Percentiles rank a stretch among this genome's conserved stretches.
Evolutionary conservation across 2,797 vertebrate genomes (phyloP).

Genomic region (Heliangelus exortis): DNA sequence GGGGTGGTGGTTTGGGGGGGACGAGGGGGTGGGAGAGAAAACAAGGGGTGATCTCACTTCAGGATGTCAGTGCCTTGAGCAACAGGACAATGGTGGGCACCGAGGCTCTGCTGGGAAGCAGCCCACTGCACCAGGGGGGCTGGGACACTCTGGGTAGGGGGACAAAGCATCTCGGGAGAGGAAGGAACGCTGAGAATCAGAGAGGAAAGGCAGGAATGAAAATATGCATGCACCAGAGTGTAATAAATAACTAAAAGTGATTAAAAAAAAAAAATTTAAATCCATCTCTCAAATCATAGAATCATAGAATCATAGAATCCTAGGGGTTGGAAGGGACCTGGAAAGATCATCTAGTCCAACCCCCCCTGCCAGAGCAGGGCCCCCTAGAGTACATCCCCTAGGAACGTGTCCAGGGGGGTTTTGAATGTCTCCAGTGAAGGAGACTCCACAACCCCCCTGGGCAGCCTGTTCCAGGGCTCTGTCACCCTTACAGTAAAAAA

Average conservation of each 20-base stretch:
- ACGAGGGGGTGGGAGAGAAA: constrained; percentile 51
- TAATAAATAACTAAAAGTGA: background rate
- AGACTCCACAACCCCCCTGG: no score
- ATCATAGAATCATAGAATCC: no score
- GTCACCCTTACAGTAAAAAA: no score
- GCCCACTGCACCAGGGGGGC: constrained; percentile 70
- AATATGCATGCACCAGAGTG: constrained; percentile 62
- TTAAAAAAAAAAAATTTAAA: background rate
- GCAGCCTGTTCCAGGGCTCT: no score
- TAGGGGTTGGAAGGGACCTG: no score
- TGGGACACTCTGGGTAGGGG: constrained; percentile 70
- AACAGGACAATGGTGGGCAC: constrained; percentile 75
- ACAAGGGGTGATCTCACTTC: constrained; percentile 75
- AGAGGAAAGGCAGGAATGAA: constrained; percentile 77
- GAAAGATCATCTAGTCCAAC: no score
- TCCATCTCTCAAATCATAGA: constrained; percentile 5
- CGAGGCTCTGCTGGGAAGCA: constrained; percentile 74
- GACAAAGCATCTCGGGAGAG: constrained; percentile 76
- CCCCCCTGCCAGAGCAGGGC: no score
- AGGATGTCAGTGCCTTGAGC: constrained; percentile 73
- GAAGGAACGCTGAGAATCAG: constrained; percentile 76
- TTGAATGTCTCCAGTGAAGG: no score
- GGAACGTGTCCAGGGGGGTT: no score
- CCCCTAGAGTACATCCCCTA: no score
- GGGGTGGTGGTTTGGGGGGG: constrained; percentile 10